phyloP scores from a whole-genome alignment of 1,140 invertebrate species.

The Nasonia longicornis region DNA sequence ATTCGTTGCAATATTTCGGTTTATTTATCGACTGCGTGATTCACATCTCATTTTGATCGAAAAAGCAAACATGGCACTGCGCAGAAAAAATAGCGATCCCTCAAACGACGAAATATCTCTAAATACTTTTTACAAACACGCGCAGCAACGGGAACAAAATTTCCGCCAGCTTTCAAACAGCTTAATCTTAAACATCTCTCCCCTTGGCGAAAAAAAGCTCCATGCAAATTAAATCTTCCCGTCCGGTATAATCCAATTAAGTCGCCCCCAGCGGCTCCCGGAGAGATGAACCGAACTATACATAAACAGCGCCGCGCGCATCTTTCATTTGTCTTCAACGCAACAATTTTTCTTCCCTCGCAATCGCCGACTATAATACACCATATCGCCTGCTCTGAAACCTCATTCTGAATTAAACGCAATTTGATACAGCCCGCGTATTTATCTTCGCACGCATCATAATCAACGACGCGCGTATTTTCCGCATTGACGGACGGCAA shows the following conservation, averaged over 20 bases:
- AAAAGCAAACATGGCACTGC: too few species aligned
- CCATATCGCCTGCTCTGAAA: not conserved
- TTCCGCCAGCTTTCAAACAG: too few species aligned
- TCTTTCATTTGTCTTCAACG: not conserved
- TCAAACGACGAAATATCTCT: too few species aligned
- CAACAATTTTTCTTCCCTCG: not conserved
- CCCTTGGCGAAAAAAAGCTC: too few species aligned
- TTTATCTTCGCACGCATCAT: slow-evolving; percentile 10
- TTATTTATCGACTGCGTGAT: too few species aligned
- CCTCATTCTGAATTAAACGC: not conserved
- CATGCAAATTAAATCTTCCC: slow-evolving; percentile 16
- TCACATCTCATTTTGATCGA: too few species aligned
- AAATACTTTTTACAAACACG: too few species aligned
- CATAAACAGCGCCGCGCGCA: not conserved
- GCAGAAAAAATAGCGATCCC: too few species aligned
- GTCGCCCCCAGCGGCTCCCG: too few species aligned
- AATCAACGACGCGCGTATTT: slow-evolving; percentile 22
- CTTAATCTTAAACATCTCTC: too few species aligned
- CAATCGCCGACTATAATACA: not conserved
- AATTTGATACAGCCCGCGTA: not conserved
- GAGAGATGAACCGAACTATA: not conserved
- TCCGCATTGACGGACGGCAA: slow-evolving; percentile 14
- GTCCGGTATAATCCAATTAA: not conserved
- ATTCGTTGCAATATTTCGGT: too few species aligned
- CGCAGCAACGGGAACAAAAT: too few species aligned